These are phyloP conservation scores for Epinephelus lanceolatus DNA, from an alignment of 2,113 vertebrate species.

Conservation along the genomic window DNA sequence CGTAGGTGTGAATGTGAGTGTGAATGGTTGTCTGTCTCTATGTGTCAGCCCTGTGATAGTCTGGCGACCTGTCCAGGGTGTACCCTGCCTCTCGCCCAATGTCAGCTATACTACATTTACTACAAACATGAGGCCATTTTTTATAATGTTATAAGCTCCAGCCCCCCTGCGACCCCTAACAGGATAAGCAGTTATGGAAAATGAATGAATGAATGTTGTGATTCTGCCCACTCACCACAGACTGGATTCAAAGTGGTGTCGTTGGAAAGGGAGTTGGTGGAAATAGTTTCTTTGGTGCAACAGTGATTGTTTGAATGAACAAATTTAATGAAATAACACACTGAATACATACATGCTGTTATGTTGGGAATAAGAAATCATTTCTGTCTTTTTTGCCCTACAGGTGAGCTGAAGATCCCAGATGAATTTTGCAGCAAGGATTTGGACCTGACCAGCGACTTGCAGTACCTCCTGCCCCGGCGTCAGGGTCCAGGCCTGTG, in stretches of 20 bases:
- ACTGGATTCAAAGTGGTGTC: not conserved
- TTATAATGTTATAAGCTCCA: too few relatives aligned
- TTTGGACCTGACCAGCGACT: conserved; percentile 76
- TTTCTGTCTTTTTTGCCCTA: not conserved
- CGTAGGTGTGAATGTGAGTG: too few relatives aligned
- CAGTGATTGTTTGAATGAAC: not conserved
- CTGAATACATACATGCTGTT: not conserved
- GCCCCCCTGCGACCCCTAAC: too few relatives aligned
- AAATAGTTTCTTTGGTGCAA: not conserved
- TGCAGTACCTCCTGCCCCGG: conserved; percentile 87
- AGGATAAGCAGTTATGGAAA: too few relatives aligned
- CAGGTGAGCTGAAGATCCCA: conserved; percentile 91
- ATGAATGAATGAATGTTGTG: not conserved
- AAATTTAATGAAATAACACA: not conserved
- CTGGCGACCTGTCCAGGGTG: too few relatives aligned
- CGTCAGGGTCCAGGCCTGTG: conserved; percentile 89
- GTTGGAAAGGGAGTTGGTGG: not conserved
- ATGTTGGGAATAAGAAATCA: not conserved
- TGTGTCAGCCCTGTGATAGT: too few relatives aligned
- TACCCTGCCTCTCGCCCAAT: too few relatives aligned
- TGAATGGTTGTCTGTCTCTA: too few relatives aligned
- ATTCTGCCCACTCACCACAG: not conserved
- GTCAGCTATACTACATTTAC: too few relatives aligned
- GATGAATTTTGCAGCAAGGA: conserved; percentile 82
- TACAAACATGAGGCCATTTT: too few relatives aligned